phyloP scores from a whole-genome alignment of 2,113 vertebrate species.

The Cyphomyrus plagiostoma region DNA sequence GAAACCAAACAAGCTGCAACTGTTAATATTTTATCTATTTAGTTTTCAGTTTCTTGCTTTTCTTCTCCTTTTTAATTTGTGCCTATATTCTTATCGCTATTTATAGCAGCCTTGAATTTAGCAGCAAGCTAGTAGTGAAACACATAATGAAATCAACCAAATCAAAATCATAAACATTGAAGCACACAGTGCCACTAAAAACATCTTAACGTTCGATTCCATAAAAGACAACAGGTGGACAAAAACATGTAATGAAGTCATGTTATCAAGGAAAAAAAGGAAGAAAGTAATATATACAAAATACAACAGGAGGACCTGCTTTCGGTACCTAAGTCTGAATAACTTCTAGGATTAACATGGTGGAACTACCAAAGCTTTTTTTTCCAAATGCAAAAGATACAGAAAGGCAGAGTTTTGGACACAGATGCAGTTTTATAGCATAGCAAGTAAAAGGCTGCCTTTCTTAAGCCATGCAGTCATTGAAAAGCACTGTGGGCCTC shows the following conservation, averaged over 20 bases:
- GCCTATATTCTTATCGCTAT: not conserved
- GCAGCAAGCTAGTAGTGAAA: not conserved
- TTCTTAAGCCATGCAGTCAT: conserved; percentile 59
- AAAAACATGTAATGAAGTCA: not conserved
- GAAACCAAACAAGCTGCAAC: conserved; percentile 7
- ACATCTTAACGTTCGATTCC: not conserved
- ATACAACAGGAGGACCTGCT: conserved; percentile 8
- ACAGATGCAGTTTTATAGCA: conserved; percentile 54
- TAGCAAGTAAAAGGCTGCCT: conserved; percentile 49
- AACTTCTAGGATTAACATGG: conserved; percentile 15
- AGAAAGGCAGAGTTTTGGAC: conserved; percentile 37
- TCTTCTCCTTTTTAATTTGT: not conserved
- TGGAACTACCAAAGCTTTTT: conserved; percentile 22
- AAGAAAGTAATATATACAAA: not conserved
- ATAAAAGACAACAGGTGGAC: not conserved
- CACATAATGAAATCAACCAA: not conserved
- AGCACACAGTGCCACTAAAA: not conserved
- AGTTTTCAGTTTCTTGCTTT: not conserved
- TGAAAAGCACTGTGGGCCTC: conserved; percentile 70
- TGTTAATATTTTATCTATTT: not conserved
- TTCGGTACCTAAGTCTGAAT: not conserved
- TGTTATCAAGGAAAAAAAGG: not conserved
- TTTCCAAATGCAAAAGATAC: conserved; percentile 10
- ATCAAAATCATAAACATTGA: not conserved
- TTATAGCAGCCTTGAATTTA: not conserved